Base-by-base conservation (phyloP, 2,113 vertebrate genomes). In the Larimichthys crocea region DNA sequence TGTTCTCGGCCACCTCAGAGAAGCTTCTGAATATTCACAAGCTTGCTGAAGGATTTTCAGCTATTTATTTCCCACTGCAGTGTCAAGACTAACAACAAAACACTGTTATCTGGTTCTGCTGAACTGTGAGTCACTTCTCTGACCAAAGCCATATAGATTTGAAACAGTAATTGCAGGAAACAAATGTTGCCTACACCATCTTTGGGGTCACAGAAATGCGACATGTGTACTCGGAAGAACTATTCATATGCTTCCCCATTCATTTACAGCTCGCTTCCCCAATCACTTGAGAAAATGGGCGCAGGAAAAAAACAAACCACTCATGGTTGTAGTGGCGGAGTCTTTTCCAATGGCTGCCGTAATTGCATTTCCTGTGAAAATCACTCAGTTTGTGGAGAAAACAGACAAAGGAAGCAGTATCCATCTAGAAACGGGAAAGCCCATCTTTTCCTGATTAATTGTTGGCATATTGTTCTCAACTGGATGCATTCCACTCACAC, bases 281-380 rank as follows among this genome's bases (percentile, higher is more conserved):
- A 94, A 93, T 94, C 93, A 94, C 93, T 94, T 90, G 92, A 93
- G 91, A 86, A 92, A 93, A 93, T 92, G 85, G 87, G 76, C 79
- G 80, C 77, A 84, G 88, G 86, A 72, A 89, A 88, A 90, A 90
- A 93, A 90, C 46, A 91, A 91, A 87, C 82, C 91, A 92, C 91
- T 92, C 70, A 55, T 87, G 88, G 84, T 49, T 91, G 83, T 91
- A 94, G 89, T 87, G 89, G 88, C 74, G 40, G 64, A 66, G 80
- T 86, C 88, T 84, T 75, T 88, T 86, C 83, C 88, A 86, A 64
- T 66, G 69, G 75, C 74, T 82, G 80, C 88, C 86, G 73, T 93
- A 93, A 93, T 93, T 92, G 88, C 90, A 89, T 93, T 93, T 92
- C 89, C 92, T 90, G 91, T 85, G 84, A 82, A 89, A 91, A 91